Conservation (phyloP, 2,797 vertebrate genomes). For the Tiaroga cobitis region DNA sequence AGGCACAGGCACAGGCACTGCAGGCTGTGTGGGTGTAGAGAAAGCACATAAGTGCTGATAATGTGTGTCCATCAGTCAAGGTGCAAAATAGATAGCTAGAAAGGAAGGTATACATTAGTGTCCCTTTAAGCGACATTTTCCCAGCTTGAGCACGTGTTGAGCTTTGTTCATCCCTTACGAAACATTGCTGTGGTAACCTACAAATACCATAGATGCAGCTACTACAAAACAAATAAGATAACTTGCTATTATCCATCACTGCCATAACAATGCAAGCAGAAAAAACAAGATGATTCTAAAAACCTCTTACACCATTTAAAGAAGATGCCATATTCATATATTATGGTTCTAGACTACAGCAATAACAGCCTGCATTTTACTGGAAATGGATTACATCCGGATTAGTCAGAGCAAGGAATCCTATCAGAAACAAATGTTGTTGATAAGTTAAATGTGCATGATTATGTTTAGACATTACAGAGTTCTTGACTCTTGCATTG, state of each 20-base stretch:
- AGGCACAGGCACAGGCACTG: background rate
- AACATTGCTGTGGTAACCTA: conserved; percentile 34
- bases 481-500: too few relatives aligned
- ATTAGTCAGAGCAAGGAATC: background rate
- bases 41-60: conserved; percentile 61
- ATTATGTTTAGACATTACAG: too few relatives aligned
- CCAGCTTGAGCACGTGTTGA: conserved; percentile 13
- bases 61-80: conserved; percentile 63
- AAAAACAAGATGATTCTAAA: conserved; percentile 9
- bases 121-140: conserved; percentile 43
- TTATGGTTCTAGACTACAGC: background rate
- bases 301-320: background rate
- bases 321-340: background rate
- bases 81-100: conserved; percentile 48
- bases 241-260: conserved; percentile 17
- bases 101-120: conserved; percentile 45
- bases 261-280: background rate
- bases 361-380: background rate
- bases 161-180: conserved; percentile 26
- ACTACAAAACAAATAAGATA: conserved; percentile 7
- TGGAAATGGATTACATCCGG: background rate
- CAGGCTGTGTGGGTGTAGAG: conserved; percentile 54
- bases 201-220: conserved; percentile 24
- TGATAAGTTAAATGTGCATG: background rate
- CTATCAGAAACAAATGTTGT: background rate